These are phyloP conservation scores for Darevskia nairensis DNA, from an alignment of 2,797 vertebrate species.

Conservation along the genomic window DNA sequence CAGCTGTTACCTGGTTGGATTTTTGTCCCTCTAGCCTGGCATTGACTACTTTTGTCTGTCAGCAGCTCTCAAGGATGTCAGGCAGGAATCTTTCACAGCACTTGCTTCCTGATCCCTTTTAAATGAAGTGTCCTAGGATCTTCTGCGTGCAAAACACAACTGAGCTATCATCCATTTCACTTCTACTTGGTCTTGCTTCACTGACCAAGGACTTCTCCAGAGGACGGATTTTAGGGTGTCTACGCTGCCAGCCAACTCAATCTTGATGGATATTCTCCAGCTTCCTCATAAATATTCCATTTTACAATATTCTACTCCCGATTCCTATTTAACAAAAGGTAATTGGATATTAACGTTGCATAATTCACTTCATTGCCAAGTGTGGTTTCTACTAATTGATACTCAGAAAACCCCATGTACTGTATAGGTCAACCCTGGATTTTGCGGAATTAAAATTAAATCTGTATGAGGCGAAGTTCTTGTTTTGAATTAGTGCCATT, in stretches of 20 bases:
- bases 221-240: neutral
- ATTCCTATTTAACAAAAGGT: constrained; percentile 38
- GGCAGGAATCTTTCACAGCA: neutral
- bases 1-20: neutral
- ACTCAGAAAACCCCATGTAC: constrained; percentile 28
- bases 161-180: neutral
- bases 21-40: neutral
- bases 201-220: neutral
- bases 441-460: constrained; percentile 44
- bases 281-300: constrained; percentile 12
- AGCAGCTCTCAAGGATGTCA: neutral
- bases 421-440: constrained; percentile 26
- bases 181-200: neutral
- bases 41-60: neutral
- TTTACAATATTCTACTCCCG: constrained; percentile 35
- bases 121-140: neutral
- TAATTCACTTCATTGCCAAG: constrained; percentile 36
- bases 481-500: constrained; percentile 1
- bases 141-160: neutral
- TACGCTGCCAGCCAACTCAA: neutral
- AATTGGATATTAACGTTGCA: constrained; percentile 41
- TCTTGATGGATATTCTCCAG: neutral
- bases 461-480: neutral
- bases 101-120: neutral
- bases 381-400: constrained; percentile 31